Percentiles rank a stretch among this genome's conserved stretches.
Conservation (phyloP, 1,140 invertebrate species). For the Nylanderia fulva region DNA sequence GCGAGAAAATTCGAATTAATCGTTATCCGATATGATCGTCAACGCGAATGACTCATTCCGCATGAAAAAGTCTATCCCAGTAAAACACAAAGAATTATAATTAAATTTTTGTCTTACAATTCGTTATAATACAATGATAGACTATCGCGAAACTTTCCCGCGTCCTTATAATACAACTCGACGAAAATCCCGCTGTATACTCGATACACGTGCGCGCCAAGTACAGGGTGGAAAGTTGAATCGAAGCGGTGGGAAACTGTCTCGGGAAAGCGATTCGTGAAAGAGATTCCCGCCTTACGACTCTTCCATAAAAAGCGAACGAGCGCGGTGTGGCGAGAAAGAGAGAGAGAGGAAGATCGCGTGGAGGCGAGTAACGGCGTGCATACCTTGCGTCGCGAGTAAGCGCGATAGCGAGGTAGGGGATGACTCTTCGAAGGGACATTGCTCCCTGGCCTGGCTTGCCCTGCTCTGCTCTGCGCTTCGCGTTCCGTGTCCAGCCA, state of each 20-base stretch:
- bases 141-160: neutral
- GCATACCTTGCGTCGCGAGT: conserved; percentile 80
- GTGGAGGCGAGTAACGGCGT: conserved; percentile 82
- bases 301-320: conserved; percentile 48
- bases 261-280: conserved; percentile 20
- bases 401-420: conserved; percentile 79
- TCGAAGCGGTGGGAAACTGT: conserved; percentile 26
- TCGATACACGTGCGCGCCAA: neutral
- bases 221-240: conserved; percentile 6
- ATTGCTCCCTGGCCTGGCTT: conserved; percentile 81
- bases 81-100: no score
- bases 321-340: conserved; percentile 11
- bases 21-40: conserved; percentile 13
- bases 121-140: neutral
- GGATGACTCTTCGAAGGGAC: conserved; percentile 82
- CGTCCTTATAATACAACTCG: neutral
- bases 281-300: conserved; percentile 26
- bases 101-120: neutral
- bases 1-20: conserved; percentile 5
- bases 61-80: conserved; percentile 69
- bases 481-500: conserved; percentile 66
- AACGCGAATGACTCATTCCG: conserved; percentile 69
- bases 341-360: conserved; percentile 69
- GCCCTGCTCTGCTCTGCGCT: conserved; percentile 73
- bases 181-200: neutral